These are phyloP conservation scores for Nannobrachium achirus DNA, from an alignment of 2,113 vertebrate species.

Conservation along the genomic window DNA sequence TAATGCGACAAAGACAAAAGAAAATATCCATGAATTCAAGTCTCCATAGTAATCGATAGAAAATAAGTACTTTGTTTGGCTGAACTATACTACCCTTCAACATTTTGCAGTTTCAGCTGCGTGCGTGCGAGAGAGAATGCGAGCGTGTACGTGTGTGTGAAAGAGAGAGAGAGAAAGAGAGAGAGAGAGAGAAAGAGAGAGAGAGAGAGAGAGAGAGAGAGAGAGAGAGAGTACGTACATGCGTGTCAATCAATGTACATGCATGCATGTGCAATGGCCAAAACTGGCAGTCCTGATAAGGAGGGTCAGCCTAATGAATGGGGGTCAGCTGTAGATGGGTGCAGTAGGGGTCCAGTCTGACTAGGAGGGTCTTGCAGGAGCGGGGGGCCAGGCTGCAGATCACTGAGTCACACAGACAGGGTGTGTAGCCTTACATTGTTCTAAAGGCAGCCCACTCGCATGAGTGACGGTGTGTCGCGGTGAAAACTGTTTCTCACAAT, in stretches of 20 bases:
- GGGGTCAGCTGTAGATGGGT: slow-evolving; percentile 68
- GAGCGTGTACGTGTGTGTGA: not conserved
- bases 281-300: slow-evolving; percentile 74
- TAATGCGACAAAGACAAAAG: too few species aligned
- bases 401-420: slow-evolving; percentile 73
- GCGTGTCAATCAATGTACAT: slow-evolving; percentile 6
- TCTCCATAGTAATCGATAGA: too few species aligned
- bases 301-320: slow-evolving; percentile 75
- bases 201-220: not conserved
- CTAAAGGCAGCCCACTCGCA: slow-evolving; percentile 33
- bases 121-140: slow-evolving; percentile 27
- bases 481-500: slow-evolving; percentile 73
- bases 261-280: slow-evolving; percentile 42
- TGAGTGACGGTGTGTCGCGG: slow-evolving; percentile 47
- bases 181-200: not conserved
- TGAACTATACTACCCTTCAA: too few species aligned
- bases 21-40: too few species aligned
- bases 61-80: too few species aligned
- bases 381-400: slow-evolving; percentile 49
- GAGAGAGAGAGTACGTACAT: slow-evolving; percentile 25
- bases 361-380: slow-evolving; percentile 41
- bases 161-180: not conserved
- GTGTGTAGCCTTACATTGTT: slow-evolving; percentile 75
- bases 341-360: slow-evolving; percentile 45
- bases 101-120: slow-evolving; percentile 50